Evolutionary conservation across 2,113 vertebrate genomes (phyloP), one percentile per base, ranked within the genome.

Genomic region (Scomber colias): DNA sequence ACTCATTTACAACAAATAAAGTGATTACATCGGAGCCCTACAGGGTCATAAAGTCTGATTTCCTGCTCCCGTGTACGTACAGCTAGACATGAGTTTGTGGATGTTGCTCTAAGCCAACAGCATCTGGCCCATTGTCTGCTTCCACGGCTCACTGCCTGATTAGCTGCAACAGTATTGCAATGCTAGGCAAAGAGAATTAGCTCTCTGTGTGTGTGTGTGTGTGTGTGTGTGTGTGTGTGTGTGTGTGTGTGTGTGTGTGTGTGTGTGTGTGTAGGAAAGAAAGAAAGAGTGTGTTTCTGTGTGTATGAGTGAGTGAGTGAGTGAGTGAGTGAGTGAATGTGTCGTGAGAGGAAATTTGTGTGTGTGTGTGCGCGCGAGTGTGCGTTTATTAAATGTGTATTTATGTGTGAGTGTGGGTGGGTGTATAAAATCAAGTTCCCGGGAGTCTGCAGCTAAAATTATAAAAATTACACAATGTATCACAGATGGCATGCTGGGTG

Each of bases 101-200:
- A 79, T 86, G 88, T 82, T 83, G 85, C 83, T 85, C 65, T 81
- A 66, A 91, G 88, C 92, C 82, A 83, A 69, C 80, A 91, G 88
- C 91, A 92, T 91, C 90, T 92, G 92, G 89, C 82, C 85, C 57
- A 87, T 90, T 92, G 91, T 92, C 81, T 90, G 81, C 67, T 66
- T 79, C 83, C 79, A 84, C 70, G 90, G 88, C 87, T 87, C 87
- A 87, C 79, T 90, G 89, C 83, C 83, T 88, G 85, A 91, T 93
- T 89, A 91, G 92, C 89, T 86, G 84, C 88, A 75, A 80, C 62
- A 67, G 60, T 75, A 71, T 67, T 73, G 79, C 79, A 87, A 82
- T 76, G 68, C 74, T 68, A 77, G 40, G 81, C 71, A 60, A 50
- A 69, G 59, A 86, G 71, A 86, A 89, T 88, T 76, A 90, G 67